Evolutionary conservation across 1,140 invertebrate genomes (phyloP), one percentile per base, ranked within the genome.

Genomic region (Mactra quadrangularis): DNA sequence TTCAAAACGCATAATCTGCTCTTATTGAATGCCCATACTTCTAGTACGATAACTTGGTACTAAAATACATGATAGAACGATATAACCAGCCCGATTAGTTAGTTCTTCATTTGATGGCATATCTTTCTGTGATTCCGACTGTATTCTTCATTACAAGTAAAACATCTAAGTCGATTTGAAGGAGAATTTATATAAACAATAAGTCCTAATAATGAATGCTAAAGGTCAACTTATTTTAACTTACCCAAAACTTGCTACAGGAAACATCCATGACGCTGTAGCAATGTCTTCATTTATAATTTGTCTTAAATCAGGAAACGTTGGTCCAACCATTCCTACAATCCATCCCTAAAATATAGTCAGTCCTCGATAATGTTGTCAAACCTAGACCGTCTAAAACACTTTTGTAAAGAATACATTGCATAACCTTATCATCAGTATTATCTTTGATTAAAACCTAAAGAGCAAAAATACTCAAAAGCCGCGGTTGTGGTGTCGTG

Each of bases 201-300:
- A n/a, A n/a, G n/a, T n/a, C n/a, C n/a, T n/a, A n/a, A n/a, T n/a
- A n/a, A n/a, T n/a, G n/a, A n/a, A n/a, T n/a, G n/a, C n/a, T n/a
- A n/a, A n/a, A n/a, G n/a, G n/a, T n/a, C n/a, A n/a, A n/a, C n/a
- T n/a, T n/a, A n/a, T n/a, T 59, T 3, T 13, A 29, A 25, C 50
- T 22, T 59, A 81, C 77, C 77, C 77, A n/a, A 81, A 50, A 6
- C 41, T 31, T 19, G 33, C 53, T 11, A 35, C 55, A 17, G 77
- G 68, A 45, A 71, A 71, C 52, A 81, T 59, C 77, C 77, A 81
- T 0, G 77, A 70, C 13, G 77, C 50, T 17, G 13, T 71, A n/a
- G 77, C 64, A 25, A 81, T 64, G 22, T 81, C 77, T 47, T 81
- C 77, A 17, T 57, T 31, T 33, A 81, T 71, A 17, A 81, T 81